phyloP scores from a whole-genome alignment of 1,140 invertebrate species.

The Drosophila mauritiana region DNA sequence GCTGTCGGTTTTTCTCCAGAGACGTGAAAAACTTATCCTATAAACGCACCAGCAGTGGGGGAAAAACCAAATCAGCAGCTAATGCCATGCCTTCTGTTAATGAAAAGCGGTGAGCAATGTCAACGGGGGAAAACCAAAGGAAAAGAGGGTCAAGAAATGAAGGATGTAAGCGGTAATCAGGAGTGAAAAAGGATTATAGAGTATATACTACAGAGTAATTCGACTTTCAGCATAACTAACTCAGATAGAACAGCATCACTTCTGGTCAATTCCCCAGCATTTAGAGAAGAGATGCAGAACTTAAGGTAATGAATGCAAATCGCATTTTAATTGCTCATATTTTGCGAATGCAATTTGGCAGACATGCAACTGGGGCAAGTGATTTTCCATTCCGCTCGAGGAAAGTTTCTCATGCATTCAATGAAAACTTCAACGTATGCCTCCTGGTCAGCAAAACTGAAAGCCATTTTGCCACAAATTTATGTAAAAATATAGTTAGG shows the following conservation, averaged over 20 bases:
- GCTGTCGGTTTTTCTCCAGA: neutral
- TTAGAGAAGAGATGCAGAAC: neutral
- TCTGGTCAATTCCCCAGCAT: too few species aligned
- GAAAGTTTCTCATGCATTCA: neutral
- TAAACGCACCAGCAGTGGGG: conserved; percentile 29
- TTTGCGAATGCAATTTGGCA: conserved; percentile 9
- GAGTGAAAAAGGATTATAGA: neutral
- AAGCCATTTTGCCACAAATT: neutral
- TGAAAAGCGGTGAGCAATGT: conserved; percentile 23
- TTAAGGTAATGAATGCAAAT: conserved; percentile 5
- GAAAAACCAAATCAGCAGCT: conserved; percentile 43
- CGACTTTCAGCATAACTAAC: too few species aligned
- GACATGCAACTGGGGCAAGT: conserved; percentile 2
- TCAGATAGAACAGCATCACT: too few species aligned
- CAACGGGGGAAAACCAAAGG: conserved; percentile 8
- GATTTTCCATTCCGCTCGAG: conserved; percentile 3
- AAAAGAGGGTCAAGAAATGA: neutral
- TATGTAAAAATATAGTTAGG: neutral
- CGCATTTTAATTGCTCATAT: neutral
- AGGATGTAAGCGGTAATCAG: conserved; percentile 10
- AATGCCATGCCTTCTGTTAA: conserved; percentile 28
- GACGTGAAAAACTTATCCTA: conserved; percentile 40
- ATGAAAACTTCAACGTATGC: neutral
- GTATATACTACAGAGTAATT: too few species aligned
- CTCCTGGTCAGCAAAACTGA: neutral